A percentile compares a stretch with the other conserved stretches of the same genome.
phyloP scores from a whole-genome alignment of 2,797 vertebrate species.

The Halcyon smyrnensis region DNA sequence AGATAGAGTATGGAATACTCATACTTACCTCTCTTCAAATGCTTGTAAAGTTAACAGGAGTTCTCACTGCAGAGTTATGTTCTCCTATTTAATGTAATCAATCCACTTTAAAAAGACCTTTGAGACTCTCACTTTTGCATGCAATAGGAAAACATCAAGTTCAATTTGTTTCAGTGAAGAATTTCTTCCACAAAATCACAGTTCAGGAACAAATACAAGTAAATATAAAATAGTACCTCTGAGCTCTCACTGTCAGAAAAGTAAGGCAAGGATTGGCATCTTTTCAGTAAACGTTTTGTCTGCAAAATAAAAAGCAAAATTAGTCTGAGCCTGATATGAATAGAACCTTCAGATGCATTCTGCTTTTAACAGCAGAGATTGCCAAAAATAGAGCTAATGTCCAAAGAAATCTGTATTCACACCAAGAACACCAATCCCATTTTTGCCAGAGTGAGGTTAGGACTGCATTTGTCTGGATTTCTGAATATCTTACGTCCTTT shows the following conservation, averaged over 20 bases:
- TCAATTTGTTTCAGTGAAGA: not conserved
- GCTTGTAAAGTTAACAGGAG: not conserved
- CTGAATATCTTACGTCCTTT: not conserved
- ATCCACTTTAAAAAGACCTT: not conserved
- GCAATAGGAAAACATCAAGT: not conserved
- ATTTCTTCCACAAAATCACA: not conserved
- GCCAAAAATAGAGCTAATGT: not conserved
- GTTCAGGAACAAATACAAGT: not conserved
- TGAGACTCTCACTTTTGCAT: not conserved
- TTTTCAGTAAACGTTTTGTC: not conserved
- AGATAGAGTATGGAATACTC: not conserved
- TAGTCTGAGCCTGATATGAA: not conserved
- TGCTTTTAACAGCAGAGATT: not conserved
- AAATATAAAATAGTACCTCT: constrained; percentile 15
- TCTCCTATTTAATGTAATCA: not conserved
- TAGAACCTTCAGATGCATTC: not conserved
- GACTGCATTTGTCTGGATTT: not conserved
- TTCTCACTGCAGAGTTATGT: not conserved
- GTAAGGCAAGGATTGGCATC: not conserved
- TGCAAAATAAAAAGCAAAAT: not conserved
- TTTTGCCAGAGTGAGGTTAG: not conserved
- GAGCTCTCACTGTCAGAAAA: not conserved
- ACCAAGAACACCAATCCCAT: not conserved
- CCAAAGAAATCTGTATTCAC: not conserved
- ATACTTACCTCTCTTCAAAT: not conserved